Base-by-base conservation (phyloP, 2,888 invertebrate genomes). In the Xylocampa areola region DNA sequence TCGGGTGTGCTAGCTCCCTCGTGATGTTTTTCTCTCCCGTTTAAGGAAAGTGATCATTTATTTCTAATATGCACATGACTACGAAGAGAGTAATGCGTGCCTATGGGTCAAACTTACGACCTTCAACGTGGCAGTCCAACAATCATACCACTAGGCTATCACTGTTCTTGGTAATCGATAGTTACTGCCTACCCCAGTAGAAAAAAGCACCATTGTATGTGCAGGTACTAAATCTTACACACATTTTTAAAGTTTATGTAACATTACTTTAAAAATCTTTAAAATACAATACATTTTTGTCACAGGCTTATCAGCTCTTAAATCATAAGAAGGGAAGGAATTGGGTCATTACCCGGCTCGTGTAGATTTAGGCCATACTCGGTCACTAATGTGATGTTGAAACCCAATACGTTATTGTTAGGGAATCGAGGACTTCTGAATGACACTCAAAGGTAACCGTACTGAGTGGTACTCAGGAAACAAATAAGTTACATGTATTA, bases 381-480 rank as follows among this genome's bases (percentile, higher is more conserved):
- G 35, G 48, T 43, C 49, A 47, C 62, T 66, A 55, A 66, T 66
- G 65, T 68, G 43, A 61, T 68, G 44, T 53, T 41, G 65, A 29
- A 68, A 68, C 63, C 47, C 68, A 47, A 68, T 66, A 66, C 35
- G 50, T 68, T 55, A 62, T 62, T 66, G 63, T 66, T 45, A 37
- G 14, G 45, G 17, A 30, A 39, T 61, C 45, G 30, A 55, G 32
- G 55, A 50, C 37, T 50, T 50, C 50, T 43, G 41, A 55, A 50
- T 32, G 43, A 33, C 63, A 30, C 63, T 55, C 32, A 25, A 32
- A 41, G 37, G 33, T 13, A 67, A 68, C 68, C 55, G 39, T 45
- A 50, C 43, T 35, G 35, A 54, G 45, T 50, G 49, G 45, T 68
- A 65, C 68, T 54, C 29, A 29, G 36, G 32, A 4, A 23, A 5